Conservation (phyloP, 2,113 vertebrate species). For the Pogonocichla stellata region DNA sequence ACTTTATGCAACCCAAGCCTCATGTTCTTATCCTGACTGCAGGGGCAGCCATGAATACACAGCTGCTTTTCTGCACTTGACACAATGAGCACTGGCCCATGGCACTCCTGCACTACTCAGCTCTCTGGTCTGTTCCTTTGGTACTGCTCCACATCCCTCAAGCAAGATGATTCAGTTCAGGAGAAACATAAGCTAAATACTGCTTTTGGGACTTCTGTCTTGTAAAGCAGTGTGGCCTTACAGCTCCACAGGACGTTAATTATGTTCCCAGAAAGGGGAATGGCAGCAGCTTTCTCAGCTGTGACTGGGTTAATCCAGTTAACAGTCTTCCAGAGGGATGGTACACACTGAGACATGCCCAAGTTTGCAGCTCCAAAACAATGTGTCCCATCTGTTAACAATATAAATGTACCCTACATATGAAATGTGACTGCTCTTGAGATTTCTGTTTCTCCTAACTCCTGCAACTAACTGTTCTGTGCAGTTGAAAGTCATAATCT, state of each 20-base stretch:
- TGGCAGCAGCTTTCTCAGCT: not conserved
- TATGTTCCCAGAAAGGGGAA: not conserved
- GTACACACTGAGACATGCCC: fast-evolving
- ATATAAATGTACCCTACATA: not conserved
- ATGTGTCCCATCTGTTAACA: not conserved
- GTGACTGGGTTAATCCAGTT: not conserved
- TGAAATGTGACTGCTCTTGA: not conserved
- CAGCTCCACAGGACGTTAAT: not conserved
- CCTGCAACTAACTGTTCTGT: not conserved
- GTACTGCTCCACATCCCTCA: not conserved
- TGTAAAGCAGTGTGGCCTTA: not conserved
- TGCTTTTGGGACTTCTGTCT: not conserved
- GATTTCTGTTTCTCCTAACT: not conserved
- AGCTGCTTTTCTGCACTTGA: not conserved
- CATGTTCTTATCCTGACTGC: not conserved
- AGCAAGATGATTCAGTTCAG: not conserved
- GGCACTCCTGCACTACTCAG: not conserved
- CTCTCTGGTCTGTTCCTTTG: not conserved
- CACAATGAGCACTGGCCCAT: not conserved
- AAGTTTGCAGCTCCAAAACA: not conserved
- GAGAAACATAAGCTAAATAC: not conserved
- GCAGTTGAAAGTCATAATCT: not conserved
- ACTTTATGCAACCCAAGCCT: not conserved
- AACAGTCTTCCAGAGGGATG: not conserved
- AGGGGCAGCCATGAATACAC: fast-evolving